phyloP scores from a whole-genome alignment of 2,113 vertebrate genomes.

The Silurus glanis region DNA sequence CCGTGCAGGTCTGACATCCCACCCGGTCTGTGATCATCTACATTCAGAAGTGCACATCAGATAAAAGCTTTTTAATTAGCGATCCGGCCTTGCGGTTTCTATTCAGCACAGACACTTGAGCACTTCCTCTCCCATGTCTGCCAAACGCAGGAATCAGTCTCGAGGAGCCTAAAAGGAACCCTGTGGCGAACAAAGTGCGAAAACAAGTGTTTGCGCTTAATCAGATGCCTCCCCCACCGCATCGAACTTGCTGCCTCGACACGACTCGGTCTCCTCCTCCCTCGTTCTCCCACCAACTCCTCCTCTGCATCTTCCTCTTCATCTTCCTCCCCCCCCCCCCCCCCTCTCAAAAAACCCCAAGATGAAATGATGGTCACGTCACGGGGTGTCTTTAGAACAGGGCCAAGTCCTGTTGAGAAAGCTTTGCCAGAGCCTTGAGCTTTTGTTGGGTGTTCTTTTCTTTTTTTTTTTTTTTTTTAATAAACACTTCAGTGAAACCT shows the following conservation, averaged over 20 bases:
- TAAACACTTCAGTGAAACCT: slow-evolving; percentile 40
- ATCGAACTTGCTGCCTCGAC: slow-evolving; percentile 47
- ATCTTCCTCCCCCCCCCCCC: slow-evolving; percentile 30
- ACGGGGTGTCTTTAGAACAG: slow-evolving; percentile 61
- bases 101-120: slow-evolving; percentile 60
- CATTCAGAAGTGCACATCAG: slow-evolving; percentile 65
- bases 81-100: slow-evolving; percentile 56
- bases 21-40: slow-evolving; percentile 55
- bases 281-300: not conserved
- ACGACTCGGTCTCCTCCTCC: slow-evolving; percentile 33
- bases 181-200: slow-evolving; percentile 68
- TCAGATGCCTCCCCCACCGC: slow-evolving; percentile 44
- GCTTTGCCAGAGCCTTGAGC: slow-evolving; percentile 67
- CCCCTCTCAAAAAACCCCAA: slow-evolving; percentile 47
- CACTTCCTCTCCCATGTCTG: slow-evolving; percentile 48
- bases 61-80: slow-evolving; percentile 69
- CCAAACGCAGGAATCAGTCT: slow-evolving; percentile 55
- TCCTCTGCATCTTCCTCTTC: not conserved
- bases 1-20: not conserved
- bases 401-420: slow-evolving; percentile 56
- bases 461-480: slow-evolving; percentile 19
- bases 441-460: slow-evolving; percentile 39
- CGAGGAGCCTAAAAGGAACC: slow-evolving; percentile 58
- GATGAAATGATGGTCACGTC: slow-evolving; percentile 60
- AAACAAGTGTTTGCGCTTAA: slow-evolving; percentile 67